phyloP scores from a whole-genome alignment of 2,888 invertebrate genomes.

The Prosapia bicincta region DNA sequence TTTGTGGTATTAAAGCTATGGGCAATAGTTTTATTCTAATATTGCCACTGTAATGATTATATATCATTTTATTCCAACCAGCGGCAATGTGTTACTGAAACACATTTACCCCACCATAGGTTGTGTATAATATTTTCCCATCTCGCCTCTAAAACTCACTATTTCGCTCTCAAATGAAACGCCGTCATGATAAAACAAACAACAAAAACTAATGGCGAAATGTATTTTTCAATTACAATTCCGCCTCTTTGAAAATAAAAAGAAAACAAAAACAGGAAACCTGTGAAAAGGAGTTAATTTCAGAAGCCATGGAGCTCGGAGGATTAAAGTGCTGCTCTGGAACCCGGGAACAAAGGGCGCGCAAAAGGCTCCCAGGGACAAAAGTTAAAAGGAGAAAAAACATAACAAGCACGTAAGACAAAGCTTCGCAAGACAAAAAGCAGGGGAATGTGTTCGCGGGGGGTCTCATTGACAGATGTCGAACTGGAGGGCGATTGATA shows the following conservation, averaged over 20 bases:
- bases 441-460: neutral
- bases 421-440: neutral
- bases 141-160: too few species aligned
- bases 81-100: too few species aligned
- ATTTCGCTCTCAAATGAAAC: too few species aligned
- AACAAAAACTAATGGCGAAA: neutral
- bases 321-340: neutral
- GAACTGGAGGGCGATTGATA: neutral
- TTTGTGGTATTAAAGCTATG: too few species aligned
- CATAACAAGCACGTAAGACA: neutral
- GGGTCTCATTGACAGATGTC: neutral
- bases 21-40: too few species aligned
- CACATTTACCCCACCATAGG: too few species aligned
- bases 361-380: neutral
- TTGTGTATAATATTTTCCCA: too few species aligned
- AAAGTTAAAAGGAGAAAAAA: neutral
- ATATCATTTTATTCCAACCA: too few species aligned
- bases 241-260: neutral
- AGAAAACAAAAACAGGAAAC: neutral
- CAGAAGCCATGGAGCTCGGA: neutral
- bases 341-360: neutral
- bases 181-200: too few species aligned
- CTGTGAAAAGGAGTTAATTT: neutral
- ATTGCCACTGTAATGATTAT: too few species aligned
- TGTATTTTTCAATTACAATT: constrained; percentile 1